phyloP scores from a whole-genome alignment of 2,888 invertebrate species.

The Watsonalla cultraria region DNA sequence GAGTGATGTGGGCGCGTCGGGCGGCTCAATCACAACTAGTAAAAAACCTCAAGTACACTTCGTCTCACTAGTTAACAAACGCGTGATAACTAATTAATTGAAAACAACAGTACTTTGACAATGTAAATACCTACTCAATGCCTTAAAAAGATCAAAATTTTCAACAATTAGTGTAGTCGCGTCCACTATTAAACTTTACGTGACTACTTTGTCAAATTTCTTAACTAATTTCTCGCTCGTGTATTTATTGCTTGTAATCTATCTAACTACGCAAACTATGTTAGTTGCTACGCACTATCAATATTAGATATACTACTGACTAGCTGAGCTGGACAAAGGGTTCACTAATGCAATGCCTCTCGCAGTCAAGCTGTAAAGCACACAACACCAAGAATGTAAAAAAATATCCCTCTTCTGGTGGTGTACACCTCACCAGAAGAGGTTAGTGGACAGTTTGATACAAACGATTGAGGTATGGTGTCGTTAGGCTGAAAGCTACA shows the following conservation, averaged over 20 bases:
- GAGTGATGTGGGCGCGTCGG: not conserved
- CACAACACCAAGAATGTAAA: constrained; percentile 42
- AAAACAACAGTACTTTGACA: constrained; percentile 54
- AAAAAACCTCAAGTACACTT: constrained; percentile 50
- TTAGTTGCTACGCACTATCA: constrained; percentile 22
- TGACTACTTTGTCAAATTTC: constrained; percentile 56
- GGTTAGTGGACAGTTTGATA: not conserved
- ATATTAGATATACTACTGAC: constrained; percentile 32
- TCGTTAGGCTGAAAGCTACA: too few species aligned
- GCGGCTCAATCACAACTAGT: constrained; percentile 16
- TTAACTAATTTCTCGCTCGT: constrained; percentile 42
- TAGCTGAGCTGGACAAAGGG: constrained; percentile 21
- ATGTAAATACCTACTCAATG: constrained; percentile 39
- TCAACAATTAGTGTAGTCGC: constrained; percentile 34
- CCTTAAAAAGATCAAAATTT: constrained; percentile 38
- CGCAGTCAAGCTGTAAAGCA: constrained; percentile 38
- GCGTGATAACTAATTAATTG: constrained; percentile 39
- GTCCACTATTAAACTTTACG: constrained; percentile 18
- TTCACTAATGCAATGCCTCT: constrained; percentile 23
- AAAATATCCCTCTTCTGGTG: constrained; percentile 14
- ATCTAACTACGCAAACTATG: constrained; percentile 52
- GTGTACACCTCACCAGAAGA: constrained; percentile 17
- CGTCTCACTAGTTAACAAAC: constrained; percentile 42
- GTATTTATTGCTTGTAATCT: constrained; percentile 71
- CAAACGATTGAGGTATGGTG: not conserved